Evolutionary conservation across 2,888 invertebrate species (phyloP).

Genomic region (Carcina quercana): DNA sequence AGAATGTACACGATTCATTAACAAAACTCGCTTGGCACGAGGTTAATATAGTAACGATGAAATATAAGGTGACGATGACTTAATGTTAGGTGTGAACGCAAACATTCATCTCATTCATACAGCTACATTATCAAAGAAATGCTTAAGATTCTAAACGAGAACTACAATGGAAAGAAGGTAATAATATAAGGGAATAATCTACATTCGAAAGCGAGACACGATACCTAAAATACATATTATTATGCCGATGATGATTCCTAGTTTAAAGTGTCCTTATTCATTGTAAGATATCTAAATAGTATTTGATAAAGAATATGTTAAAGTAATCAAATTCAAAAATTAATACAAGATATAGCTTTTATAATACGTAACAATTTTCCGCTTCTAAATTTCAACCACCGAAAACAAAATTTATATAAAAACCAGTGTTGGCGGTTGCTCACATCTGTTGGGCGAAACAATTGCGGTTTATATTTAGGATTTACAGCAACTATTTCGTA

Average conservation of each 20-base stretch:
- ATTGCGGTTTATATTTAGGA: conserved; percentile 52
- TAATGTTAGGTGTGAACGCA: conserved; percentile 60
- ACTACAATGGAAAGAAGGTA: conserved; percentile 51
- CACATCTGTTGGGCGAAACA: conserved; percentile 38
- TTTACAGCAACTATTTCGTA: conserved; percentile 66
- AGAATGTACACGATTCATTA: conserved; percentile 65
- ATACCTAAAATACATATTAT: conserved; percentile 46
- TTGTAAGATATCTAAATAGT: conserved; percentile 37
- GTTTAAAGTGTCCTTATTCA: conserved; percentile 44
- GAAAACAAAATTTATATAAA: conserved; percentile 42
- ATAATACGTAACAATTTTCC: conserved; percentile 64
- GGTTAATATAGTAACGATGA: conserved; percentile 39
- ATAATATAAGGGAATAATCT: conserved; percentile 45
- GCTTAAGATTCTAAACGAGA: conserved; percentile 44
- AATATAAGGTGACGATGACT: conserved; percentile 46
- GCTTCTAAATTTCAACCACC: conserved; percentile 53
- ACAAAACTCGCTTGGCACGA: conserved; percentile 48
- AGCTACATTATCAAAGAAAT: conserved; percentile 46
- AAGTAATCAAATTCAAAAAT: conserved; percentile 38
- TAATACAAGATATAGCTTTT: conserved; percentile 48
- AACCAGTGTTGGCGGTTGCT: conserved; percentile 39
- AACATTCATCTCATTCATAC: conserved; percentile 56
- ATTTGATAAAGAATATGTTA: conserved; percentile 31
- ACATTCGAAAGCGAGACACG: conserved; percentile 41
- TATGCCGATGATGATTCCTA: conserved; percentile 42